Conservation (phyloP, 1,140 invertebrate species). For the Neocloeon triangulifer region DNA sequence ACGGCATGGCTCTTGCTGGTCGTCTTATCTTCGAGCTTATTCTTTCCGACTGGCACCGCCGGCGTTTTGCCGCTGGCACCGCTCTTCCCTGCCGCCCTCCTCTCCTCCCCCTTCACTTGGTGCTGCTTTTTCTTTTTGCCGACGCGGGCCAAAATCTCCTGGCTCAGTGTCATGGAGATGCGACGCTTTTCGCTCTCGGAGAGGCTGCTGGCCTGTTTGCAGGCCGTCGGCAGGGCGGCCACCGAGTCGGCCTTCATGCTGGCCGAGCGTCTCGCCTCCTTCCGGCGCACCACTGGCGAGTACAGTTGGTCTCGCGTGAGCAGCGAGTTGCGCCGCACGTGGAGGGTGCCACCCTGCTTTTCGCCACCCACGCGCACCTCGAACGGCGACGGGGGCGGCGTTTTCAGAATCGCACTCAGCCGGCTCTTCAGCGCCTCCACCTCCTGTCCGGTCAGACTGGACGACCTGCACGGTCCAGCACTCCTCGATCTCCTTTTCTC, state of each 20-base stretch:
- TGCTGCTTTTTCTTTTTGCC: constrained; percentile 18
- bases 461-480: constrained; percentile 15
- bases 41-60: too few species aligned
- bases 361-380: neutral
- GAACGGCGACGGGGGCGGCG: neutral
- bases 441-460: constrained; percentile 63
- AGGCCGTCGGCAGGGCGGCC: constrained; percentile 18
- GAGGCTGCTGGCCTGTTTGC: constrained; percentile 11
- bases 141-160: constrained; percentile 42
- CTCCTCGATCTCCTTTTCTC: constrained; percentile 11
- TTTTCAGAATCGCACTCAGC: constrained; percentile 38
- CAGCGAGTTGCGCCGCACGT: constrained; percentile 45
- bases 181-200: constrained; percentile 46
- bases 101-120: too few species aligned
- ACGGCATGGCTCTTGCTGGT: too few species aligned
- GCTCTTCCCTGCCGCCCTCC: too few species aligned
- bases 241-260: constrained; percentile 28
- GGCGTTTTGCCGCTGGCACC: too few species aligned
- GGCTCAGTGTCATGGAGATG: constrained; percentile 42
- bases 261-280: constrained; percentile 14
- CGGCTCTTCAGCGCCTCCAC: constrained; percentile 59
- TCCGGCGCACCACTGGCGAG: constrained; percentile 16
- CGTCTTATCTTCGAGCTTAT: too few species aligned
- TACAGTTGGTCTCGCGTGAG: constrained; percentile 19
- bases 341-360: constrained; percentile 15